Base-by-base conservation (phyloP, 2,888 invertebrate genomes). In the Caenorhabditis sp. region DNA sequence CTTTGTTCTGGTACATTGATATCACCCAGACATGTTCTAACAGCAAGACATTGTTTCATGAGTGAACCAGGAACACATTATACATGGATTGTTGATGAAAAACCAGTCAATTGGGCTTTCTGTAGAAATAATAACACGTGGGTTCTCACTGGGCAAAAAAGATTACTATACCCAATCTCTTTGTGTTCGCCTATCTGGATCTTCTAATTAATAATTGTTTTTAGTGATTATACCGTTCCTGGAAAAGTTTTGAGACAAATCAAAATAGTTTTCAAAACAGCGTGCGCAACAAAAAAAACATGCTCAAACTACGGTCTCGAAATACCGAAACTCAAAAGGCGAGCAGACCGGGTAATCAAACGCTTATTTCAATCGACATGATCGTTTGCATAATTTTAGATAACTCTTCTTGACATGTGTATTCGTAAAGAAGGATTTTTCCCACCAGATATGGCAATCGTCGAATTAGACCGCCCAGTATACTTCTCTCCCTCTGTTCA, bases 31-130 rank as follows among this genome's bases (percentile, higher is more conserved):
- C 70, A 71, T 57, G 56, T 71, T 52, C 21, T 71, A 21, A 67
- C 70, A 14, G 66, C 67, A 8, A 38, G 66, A 36, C 70, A 71
- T 54, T 71, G 70, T 54, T 71, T 71, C 23, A 14, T 56, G 23
- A n/a, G 8, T n/a, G 52, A 20, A 52, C 3, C 3, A 21, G 62
- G 60, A 3, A 21, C 61, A 7, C 26, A 62, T 10, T 17, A 17
- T 17, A 43, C 2, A 10, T 43, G 43, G 43, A 17, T 43, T 10
- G 17, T 17, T 10, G 23, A 27, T 14, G 53, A 54, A 1, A 23
- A 27, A 14, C 38, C 27, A 27, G 61, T 61, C 7, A 14, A 14
- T 17, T 61, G 56, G 58, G 61, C 1, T n/a, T 31, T 53, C 4
- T 27, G 21, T 1, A 23, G 57, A 23, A 10, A 56, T 3, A 12